Evolutionary conservation across 1,140 invertebrate species (phyloP).

Genomic region (Drosophila kikkawai): DNA sequence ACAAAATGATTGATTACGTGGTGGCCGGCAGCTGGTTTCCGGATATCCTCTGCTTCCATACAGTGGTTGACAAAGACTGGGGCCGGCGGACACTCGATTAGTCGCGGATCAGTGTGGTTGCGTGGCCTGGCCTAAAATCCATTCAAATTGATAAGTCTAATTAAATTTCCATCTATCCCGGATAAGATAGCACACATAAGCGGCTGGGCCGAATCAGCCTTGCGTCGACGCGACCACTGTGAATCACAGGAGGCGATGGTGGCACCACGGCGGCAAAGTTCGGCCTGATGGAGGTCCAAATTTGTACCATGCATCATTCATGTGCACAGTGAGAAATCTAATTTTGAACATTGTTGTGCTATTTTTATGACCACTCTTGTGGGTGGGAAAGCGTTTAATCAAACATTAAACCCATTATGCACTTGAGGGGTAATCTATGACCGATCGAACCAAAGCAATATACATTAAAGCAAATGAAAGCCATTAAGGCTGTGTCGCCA

Average conservation of each 20-base stretch:
- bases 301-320: slow-evolving; percentile 38
- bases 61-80: slow-evolving; percentile 34
- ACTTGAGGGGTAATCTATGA: slow-evolving; percentile 8
- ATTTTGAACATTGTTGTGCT: background rate
- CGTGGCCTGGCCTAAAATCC: slow-evolving; percentile 29
- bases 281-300: slow-evolving; percentile 16
- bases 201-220: slow-evolving; percentile 12
- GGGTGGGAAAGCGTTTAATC: slow-evolving; percentile 8
- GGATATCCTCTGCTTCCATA: slow-evolving; percentile 48
- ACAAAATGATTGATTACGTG: slow-evolving; percentile 49
- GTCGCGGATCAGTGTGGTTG: slow-evolving; percentile 21
- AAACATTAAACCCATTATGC: slow-evolving; percentile 19
- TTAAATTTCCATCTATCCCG: slow-evolving; percentile 44
- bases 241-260: slow-evolving; percentile 26
- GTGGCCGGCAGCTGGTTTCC: slow-evolving; percentile 25
- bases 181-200: slow-evolving; percentile 35
- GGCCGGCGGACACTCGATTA: slow-evolving; percentile 25
- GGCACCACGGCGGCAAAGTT: slow-evolving; percentile 37
- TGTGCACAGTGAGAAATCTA: slow-evolving; percentile 29
- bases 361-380: slow-evolving; percentile 6
- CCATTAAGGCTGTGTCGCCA: slow-evolving; percentile 15
- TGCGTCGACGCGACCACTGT: slow-evolving; percentile 29
- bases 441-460: background rate
- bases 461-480: background rate
- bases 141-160: slow-evolving; percentile 53